Evolutionary conservation across 2,797 vertebrate genomes (phyloP).

Genomic region (Sebastes minor): DNA sequence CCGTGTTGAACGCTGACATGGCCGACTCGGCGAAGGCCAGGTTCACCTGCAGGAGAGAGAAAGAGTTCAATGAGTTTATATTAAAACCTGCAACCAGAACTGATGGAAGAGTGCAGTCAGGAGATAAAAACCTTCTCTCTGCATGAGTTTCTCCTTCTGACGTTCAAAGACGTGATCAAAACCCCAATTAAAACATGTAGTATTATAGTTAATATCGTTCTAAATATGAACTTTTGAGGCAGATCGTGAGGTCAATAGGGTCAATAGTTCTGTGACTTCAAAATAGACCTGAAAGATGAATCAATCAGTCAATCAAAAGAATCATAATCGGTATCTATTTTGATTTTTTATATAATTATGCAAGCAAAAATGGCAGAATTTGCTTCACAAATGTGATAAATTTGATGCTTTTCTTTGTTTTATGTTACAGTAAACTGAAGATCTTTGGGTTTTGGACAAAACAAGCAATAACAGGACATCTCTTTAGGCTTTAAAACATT

Average conservation of each 20-base stretch:
- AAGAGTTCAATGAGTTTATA: not conserved
- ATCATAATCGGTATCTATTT: too few species aligned
- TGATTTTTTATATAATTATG: too few species aligned
- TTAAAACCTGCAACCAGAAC: not conserved
- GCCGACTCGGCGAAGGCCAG: constrained; percentile 92
- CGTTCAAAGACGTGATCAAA: not conserved
- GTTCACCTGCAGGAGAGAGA: constrained; percentile 56
- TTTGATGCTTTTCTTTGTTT: not conserved
- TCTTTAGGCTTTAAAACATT: not conserved
- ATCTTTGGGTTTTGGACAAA: not conserved
- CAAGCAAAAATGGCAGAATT: not conserved
- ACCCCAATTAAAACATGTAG: not conserved
- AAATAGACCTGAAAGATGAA: not conserved
- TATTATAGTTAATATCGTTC: not conserved
- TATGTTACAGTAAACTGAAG: not conserved
- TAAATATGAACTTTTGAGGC: too few species aligned
- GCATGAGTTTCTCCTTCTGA: not conserved
- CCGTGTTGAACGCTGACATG: constrained; percentile 93
- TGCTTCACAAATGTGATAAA: not conserved
- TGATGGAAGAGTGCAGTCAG: too few species aligned
- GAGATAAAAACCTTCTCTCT: not conserved
- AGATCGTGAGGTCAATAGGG: too few species aligned
- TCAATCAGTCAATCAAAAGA: too few species aligned
- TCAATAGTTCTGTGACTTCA: too few species aligned
- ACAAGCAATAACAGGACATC: not conserved